A percentile compares a stretch with the other conserved stretches of the same genome.
Evolutionary conservation across 2,888 invertebrate genomes (phyloP).

Genomic region (Orchesella flavescens): DNA sequence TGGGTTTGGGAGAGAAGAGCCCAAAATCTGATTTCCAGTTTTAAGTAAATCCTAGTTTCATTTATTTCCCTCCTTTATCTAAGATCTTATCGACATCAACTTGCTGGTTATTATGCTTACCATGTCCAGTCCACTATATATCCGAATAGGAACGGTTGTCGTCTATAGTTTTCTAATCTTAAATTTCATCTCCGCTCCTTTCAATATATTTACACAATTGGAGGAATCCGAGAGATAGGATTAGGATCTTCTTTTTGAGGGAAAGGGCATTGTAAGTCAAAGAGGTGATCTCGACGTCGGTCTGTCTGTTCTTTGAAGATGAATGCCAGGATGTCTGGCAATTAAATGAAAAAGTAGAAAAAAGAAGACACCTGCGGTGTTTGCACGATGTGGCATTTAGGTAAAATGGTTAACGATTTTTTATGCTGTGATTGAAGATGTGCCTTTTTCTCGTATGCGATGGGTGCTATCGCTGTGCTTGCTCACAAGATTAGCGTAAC

Average conservation of each 20-base stretch:
- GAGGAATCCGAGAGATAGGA: neutral
- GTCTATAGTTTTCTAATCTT: too few relatives aligned
- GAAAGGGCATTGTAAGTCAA: conserved; percentile 36
- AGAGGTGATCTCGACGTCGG: conserved; percentile 44
- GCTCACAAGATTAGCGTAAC: too few relatives aligned
- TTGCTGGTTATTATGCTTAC: too few relatives aligned
- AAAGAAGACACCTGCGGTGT: conserved; percentile 59
- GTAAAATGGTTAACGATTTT: conserved; percentile 16
- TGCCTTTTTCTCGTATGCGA: neutral
- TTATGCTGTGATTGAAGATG: neutral
- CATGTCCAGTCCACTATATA: too few relatives aligned
- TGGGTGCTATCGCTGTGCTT: neutral
- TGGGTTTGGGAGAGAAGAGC: conserved; percentile 22
- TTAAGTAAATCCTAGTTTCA: conserved; percentile 42
- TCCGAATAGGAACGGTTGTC: too few relatives aligned
- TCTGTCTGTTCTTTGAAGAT: conserved; percentile 60
- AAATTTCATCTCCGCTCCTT: too few relatives aligned
- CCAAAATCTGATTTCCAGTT: conserved; percentile 50
- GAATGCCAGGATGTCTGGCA: conserved; percentile 61
- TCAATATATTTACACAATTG: too few relatives aligned
- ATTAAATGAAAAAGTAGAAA: conserved; percentile 46
- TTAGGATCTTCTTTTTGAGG: neutral
- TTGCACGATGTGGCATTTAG: conserved; percentile 45
- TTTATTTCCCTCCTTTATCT: neutral
- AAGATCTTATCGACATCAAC: too few relatives aligned